Evolutionary conservation across 2,888 invertebrate genomes (phyloP).

Genomic region (Lasioglossum malachurum): DNA sequence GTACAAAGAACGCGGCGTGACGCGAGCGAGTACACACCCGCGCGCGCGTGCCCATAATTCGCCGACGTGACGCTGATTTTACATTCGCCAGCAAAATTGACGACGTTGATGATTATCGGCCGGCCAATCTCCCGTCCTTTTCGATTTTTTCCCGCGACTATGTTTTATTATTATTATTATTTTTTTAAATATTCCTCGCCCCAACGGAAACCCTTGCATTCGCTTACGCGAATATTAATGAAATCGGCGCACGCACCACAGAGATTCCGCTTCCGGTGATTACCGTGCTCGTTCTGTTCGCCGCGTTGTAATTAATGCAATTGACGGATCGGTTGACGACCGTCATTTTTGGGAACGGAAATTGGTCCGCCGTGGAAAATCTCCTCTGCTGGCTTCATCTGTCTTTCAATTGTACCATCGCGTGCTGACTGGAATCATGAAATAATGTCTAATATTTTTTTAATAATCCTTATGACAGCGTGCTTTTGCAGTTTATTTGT

Average conservation of each 20-base stretch:
- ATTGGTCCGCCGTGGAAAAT: neutral
- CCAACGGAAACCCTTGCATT: slow-evolving; percentile 30
- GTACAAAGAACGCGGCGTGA: slow-evolving; percentile 64
- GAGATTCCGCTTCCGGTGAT: slow-evolving; percentile 20
- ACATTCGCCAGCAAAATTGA: slow-evolving; percentile 62
- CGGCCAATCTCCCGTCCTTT: slow-evolving; percentile 48
- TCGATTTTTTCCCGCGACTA: slow-evolving; percentile 3
- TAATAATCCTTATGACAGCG: neutral
- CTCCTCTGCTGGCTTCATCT: neutral
- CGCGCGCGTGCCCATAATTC: slow-evolving; percentile 60
- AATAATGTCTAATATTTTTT: neutral
- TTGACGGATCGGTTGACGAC: slow-evolving; percentile 1
- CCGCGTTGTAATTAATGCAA: slow-evolving; percentile 37
- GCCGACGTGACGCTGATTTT: slow-evolving; percentile 63
- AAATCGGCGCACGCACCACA: slow-evolving; percentile 3
- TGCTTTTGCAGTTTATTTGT: neutral
- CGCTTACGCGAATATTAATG: slow-evolving; percentile 46
- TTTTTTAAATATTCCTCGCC: neutral
- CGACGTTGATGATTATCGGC: slow-evolving; percentile 59
- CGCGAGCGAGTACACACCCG: slow-evolving; percentile 1
- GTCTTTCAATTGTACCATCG: neutral
- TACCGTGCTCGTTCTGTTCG: slow-evolving; percentile 4
- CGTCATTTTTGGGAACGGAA: neutral
- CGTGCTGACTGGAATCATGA: neutral
- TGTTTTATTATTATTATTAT: neutral